Evolutionary conservation across 2,113 vertebrate genomes (phyloP), one percentile per base, ranked within the genome.

Genomic region (Nycticebus coucang): DNA sequence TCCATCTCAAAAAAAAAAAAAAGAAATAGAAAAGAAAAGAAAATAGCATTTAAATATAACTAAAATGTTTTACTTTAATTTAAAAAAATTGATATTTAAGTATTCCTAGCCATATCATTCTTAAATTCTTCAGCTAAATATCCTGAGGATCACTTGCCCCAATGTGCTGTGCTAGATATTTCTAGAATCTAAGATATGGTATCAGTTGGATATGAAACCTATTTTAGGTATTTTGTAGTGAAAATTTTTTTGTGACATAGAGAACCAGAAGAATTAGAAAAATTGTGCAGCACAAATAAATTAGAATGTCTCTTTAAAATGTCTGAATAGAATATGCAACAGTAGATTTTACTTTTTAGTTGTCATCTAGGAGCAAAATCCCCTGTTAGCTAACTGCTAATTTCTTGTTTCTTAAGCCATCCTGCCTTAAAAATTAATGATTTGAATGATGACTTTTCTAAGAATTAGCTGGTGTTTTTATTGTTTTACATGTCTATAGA

Each of bases 381-480:
- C 59, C 64, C 53, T 85, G 33, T 24, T 24, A 92, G 33, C 82
- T 78, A 82, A 69, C 57, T 78, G 9, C 26, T 91, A 2, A 64
- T 92, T 87, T 86, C 30, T 93, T 60, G 6, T 74, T 93, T 95
- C 95, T 80, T 77, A 86, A 94, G 60, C 13, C 45, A 59, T 87
- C 21, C 22, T 94, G 84, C n/a, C 60, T 94, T 93, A 84, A 95
- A 85, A 93, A 53, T 72, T 75, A 88, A 35, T 92, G 55, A 91
- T 75, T 85, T 79, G 57, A 92, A 71, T 89, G 72, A 93, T 21
- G 90, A 64, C 30, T 93, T 93, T 84, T 95, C 60, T n/a, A 62
- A 95, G 53, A 93, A 91, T 90, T 94, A 89, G 35, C 96, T 91
- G 35, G 64, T 94, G 5, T 72, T 90, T 96, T 95, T 13, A 57